Evolutionary conservation across 2,113 vertebrate species (phyloP).

Genomic region (Rynchops niger): DNA sequence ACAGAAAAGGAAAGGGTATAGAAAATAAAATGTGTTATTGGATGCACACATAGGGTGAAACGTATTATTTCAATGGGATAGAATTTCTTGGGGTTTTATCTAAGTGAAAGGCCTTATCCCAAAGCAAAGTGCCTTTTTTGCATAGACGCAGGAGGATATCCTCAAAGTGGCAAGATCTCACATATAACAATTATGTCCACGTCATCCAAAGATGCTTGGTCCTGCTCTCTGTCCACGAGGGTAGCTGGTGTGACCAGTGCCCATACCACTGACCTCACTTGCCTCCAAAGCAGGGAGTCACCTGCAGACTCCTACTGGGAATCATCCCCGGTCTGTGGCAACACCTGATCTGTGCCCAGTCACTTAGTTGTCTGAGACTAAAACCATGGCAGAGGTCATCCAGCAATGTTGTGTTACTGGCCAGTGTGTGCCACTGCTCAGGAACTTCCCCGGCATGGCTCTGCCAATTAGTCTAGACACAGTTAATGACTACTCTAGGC

Average conservation of each 20-base stretch:
- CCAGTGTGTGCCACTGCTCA: neutral
- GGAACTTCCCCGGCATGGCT: neutral
- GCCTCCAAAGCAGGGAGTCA: neutral
- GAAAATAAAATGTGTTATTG: neutral
- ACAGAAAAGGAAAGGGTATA: neutral
- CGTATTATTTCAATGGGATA: neutral
- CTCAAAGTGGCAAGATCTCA: neutral
- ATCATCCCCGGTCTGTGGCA: neutral
- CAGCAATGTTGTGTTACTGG: neutral
- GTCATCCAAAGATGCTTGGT: neutral
- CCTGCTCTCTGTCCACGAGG: neutral
- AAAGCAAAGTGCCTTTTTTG: neutral
- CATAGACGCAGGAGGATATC: neutral
- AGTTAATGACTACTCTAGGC: neutral
- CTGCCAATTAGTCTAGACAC: neutral
- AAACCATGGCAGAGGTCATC: neutral
- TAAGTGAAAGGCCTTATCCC: neutral
- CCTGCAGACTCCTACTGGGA: neutral
- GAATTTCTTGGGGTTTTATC: neutral
- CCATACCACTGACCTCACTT: neutral
- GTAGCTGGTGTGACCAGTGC: neutral
- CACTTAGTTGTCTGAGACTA: neutral
- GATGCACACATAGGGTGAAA: neutral
- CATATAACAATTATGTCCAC: fast-evolving
- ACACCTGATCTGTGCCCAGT: neutral